Base-by-base conservation (phyloP, 2,888 invertebrate species). In the Choristoneura rosaceana region DNA sequence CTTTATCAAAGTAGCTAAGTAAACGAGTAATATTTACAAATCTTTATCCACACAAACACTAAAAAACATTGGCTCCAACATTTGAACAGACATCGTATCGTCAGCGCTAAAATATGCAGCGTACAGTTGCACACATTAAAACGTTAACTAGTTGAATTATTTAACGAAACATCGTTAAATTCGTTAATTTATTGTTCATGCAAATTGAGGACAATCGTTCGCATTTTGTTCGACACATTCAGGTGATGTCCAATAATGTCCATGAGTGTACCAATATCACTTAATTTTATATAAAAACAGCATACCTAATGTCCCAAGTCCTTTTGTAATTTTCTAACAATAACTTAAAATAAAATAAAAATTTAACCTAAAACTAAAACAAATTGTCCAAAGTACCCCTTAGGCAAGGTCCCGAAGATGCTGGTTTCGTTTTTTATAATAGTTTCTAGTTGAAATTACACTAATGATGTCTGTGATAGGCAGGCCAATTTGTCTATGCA, bases 111-210 rank as follows among this genome's bases (percentile, higher is more conserved):
- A 65, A 65, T 55, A 65, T 65, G 65, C 64, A 63, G 70, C 33
- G 59, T 17, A 45, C 45, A 64, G 43, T 70, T 10, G 59, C 14
- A 34, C 59, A 58, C 65, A 60, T 69, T 50, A 70, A 70, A 65
- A 60, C 65, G 70, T 70, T 65, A 70, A 60, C 64, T 25, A 64
- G 70, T 65, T 70, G 58, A 70, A 70, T 70, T 64, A 70, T 70
- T 70, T 70, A 69, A 38, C 61, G 69, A 70, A 64, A 68, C 68
- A 68, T 7, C 38, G 69, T 65, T 69, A 64, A 73, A 69, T 52
- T 47, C 33, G 52, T 43, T 63, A 47, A 47, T 33, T 63, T 47
- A 63, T 45, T 63, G 43, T 41, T 12, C 25, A 33, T n/a, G 17
- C 45, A 68, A 68, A 68, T 60, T 60, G 43, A 62, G 43, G 4